Conservation (phyloP, 2,888 invertebrate species). For the Caenorhabditis sp. region DNA sequence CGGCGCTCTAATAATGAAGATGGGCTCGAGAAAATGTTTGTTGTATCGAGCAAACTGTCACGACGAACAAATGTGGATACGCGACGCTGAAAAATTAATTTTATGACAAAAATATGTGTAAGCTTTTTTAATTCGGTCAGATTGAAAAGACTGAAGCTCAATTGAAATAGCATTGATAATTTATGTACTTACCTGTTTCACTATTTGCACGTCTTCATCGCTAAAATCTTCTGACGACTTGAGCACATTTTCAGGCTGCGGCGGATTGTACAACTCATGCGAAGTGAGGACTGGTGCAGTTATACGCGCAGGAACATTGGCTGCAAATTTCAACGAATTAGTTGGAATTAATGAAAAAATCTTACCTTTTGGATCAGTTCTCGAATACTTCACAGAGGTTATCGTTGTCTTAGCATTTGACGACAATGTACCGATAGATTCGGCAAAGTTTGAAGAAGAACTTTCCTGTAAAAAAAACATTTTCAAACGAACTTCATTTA, state of each 20-base stretch:
- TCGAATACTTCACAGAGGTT: background rate
- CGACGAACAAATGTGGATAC: constrained; percentile 23
- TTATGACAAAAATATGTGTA: constrained; percentile 4
- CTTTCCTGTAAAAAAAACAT: background rate
- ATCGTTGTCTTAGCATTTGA: background rate
- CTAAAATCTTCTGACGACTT: background rate
- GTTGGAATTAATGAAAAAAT: no score
- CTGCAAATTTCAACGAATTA: no score
- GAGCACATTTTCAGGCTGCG: background rate
- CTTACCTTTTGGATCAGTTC: background rate
- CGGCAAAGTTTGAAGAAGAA: background rate
- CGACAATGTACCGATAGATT: background rate
- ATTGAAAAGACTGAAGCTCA: no score
- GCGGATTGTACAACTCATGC: background rate
- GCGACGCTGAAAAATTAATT: constrained; percentile 13
- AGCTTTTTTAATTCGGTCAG: background rate
- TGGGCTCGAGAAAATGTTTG: constrained; percentile 28
- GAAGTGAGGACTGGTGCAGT: constrained; percentile 3
- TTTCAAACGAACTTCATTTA: background rate
- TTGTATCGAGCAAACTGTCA: constrained; percentile 27
- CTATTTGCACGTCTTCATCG: background rate
- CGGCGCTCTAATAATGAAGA: background rate
- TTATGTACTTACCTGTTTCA: background rate
- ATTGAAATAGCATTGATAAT: background rate
- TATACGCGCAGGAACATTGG: background rate